Percentiles rank a stretch among this genome's conserved stretches.
Evolutionary conservation across 1,140 invertebrate species (phyloP).

Genomic region (Proales similis): DNA sequence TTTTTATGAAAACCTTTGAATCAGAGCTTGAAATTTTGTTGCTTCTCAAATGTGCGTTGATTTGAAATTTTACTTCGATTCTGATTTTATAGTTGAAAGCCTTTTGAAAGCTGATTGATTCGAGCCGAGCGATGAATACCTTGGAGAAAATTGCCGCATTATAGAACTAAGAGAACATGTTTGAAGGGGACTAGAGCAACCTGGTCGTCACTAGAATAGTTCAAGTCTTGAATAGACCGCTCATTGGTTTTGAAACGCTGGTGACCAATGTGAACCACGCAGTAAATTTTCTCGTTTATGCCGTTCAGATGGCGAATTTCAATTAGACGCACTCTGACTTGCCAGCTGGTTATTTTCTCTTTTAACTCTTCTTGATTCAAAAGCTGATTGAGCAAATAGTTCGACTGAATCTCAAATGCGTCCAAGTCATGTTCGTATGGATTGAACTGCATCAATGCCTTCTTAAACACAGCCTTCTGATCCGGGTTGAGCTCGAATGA

Average conservation of each 20-base stretch:
- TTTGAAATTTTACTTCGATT: too few species aligned
- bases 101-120: slow-evolving; percentile 11
- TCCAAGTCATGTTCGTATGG: background rate
- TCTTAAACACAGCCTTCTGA: slow-evolving; percentile 22
- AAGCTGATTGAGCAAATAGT: slow-evolving; percentile 13
- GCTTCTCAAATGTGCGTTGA: too few species aligned
- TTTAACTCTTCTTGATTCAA: slow-evolving; percentile 6
- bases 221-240: slow-evolving; percentile 10
- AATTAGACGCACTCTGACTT: slow-evolving; percentile 13
- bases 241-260: slow-evolving; percentile 34
- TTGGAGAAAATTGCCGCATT: too few species aligned
- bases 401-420: slow-evolving; percentile 4
- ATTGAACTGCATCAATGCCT: background rate
- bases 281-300: slow-evolving; percentile 6
- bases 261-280: slow-evolving; percentile 21
- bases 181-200: too few species aligned
- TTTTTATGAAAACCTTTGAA: background rate
- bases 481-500: slow-evolving; percentile 17
- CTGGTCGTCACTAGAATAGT: slow-evolving; percentile 4
- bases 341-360: slow-evolving; percentile 29
- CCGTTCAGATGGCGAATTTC: slow-evolving; percentile 2
- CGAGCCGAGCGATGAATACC: slow-evolving; percentile 16
- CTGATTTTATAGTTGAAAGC: slow-evolving; percentile 29
- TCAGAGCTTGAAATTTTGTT: background rate
- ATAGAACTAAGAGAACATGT: too few species aligned